phyloP scores from a whole-genome alignment of 2,797 vertebrate species.

The Pseudotriccus pelzelni region DNA sequence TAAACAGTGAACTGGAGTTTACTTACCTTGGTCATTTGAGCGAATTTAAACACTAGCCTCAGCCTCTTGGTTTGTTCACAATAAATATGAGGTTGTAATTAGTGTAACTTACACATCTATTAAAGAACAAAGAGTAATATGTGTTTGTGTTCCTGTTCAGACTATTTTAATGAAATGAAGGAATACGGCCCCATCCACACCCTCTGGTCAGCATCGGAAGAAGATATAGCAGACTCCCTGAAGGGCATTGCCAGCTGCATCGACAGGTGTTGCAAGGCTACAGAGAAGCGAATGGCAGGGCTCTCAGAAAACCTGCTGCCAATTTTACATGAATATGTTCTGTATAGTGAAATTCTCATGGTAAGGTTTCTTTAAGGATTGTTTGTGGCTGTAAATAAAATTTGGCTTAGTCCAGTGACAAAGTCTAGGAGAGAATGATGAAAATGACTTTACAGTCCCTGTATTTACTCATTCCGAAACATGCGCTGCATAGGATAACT shows the following conservation, averaged over 20 bases:
- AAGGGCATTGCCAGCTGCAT: conserved; percentile 83
- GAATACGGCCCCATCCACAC: conserved; percentile 85
- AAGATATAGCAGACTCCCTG: conserved; percentile 81
- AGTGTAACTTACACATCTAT: neutral
- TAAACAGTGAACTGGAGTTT: neutral
- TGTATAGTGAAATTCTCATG: conserved; percentile 90
- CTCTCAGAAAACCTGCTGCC: conserved; percentile 85
- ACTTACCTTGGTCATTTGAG: neutral
- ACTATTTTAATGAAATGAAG: conserved; percentile 88
- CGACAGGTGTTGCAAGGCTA: conserved; percentile 84
- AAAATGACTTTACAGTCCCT: neutral
- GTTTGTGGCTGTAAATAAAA: neutral
- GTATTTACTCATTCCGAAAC: neutral
- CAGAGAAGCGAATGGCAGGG: conserved; percentile 80
- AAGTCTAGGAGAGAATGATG: neutral
- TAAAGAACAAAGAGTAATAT: neutral
- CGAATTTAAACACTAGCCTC: neutral
- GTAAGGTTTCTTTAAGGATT: conserved; percentile 72
- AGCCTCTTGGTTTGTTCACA: neutral
- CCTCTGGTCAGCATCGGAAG: conserved; percentile 88
- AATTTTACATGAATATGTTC: conserved; percentile 89
- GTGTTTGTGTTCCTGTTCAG: conserved; percentile 67
- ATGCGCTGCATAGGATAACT: neutral
- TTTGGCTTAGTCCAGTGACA: neutral
- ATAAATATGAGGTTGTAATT: neutral